phyloP scores from a whole-genome alignment of 64 coral and sea anemone species.

The Hydrozoanthus tunicans region DNA sequence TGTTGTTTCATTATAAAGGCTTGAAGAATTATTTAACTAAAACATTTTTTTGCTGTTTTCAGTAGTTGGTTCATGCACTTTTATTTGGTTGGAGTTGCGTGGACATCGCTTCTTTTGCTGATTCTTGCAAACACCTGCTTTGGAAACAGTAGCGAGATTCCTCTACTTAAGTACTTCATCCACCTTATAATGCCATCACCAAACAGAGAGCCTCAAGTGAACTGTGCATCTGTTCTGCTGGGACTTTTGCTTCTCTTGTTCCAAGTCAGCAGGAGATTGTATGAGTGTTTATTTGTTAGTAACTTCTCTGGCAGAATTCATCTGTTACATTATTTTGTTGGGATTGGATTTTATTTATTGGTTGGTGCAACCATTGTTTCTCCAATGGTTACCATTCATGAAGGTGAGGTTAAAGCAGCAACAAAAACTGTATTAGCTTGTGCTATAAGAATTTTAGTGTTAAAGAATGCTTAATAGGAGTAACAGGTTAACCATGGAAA shows the following conservation, averaged over 20 bases:
- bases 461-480: too few species aligned
- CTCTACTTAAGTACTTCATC: conserved; percentile 54
- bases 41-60: conserved; percentile 7
- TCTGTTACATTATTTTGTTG: conserved; percentile 77
- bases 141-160: conserved; percentile 18
- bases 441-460: background rate
- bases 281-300: conserved; percentile 84
- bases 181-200: conserved; percentile 23
- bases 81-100: conserved; percentile 76
- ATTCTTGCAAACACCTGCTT: conserved; percentile 58
- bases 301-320: conserved; percentile 91
- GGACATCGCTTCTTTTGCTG: conserved; percentile 63
- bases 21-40: conserved; percentile 1
- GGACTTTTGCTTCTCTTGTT: conserved; percentile 72
- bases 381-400: conserved; percentile 59
- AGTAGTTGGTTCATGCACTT: conserved; percentile 98
- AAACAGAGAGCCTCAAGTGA: conserved; percentile 29
- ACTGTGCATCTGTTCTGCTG: conserved; percentile 71
- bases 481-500: too few species aligned
- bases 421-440: background rate
- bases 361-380: conserved; percentile 67
- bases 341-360: conserved; percentile 76
- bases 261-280: conserved; percentile 80
- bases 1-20: background rate
- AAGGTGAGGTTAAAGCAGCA: conserved; percentile 48